A percentile compares a stretch with the other conserved stretches of the same genome.
phyloP scores from a whole-genome alignment of 2,113 vertebrate genomes.

The Xenus cinereus region DNA sequence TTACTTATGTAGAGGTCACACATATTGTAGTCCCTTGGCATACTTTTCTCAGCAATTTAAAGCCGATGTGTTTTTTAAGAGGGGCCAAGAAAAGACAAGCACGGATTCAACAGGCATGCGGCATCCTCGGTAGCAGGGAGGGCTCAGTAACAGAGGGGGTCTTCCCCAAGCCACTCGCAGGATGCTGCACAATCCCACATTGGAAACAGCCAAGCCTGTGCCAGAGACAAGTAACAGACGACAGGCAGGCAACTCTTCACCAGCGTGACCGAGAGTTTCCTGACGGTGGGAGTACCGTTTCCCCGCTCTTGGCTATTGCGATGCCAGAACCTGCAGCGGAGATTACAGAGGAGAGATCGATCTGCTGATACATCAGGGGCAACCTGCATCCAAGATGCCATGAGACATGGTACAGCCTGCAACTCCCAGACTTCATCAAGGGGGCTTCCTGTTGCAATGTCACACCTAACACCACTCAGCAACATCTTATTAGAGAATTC shows the following conservation, averaged over 20 bases:
- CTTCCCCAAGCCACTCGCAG: background rate
- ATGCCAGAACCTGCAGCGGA: background rate
- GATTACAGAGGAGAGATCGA: background rate
- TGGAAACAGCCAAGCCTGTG: background rate
- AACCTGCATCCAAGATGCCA: background rate
- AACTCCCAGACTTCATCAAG: background rate
- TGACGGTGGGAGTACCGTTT: background rate
- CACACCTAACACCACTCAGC: background rate
- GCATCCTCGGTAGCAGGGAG: background rate
- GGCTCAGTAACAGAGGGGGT: background rate
- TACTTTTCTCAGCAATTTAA: background rate
- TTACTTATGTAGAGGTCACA: background rate
- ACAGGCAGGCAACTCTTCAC: background rate
- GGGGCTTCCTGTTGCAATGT: background rate
- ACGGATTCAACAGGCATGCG: background rate
- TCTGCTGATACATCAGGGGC: background rate
- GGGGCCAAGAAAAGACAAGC: background rate
- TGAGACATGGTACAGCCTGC: background rate
- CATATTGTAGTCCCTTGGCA: background rate
- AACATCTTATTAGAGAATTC: background rate
- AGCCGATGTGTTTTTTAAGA: background rate
- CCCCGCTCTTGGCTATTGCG: background rate
- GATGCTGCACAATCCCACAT: accelerated
- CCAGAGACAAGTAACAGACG: background rate
- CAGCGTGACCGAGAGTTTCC: background rate